Conservation (phyloP, 2,888 invertebrate genomes). For the Folsomia candida region DNA sequence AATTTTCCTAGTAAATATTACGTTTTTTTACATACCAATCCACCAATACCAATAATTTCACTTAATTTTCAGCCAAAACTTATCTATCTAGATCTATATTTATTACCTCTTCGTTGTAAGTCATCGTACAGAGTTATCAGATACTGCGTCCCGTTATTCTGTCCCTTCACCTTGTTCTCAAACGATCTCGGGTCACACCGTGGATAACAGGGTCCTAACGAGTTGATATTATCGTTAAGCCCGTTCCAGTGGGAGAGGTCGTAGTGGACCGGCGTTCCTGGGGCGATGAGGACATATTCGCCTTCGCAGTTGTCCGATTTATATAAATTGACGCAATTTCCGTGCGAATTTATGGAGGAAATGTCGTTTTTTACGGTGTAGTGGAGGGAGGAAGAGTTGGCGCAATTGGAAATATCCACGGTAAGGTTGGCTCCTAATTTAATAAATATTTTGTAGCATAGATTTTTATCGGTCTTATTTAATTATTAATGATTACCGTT, state of each 20-base stretch:
- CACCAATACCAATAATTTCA: too few species aligned
- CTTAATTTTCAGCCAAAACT: too few species aligned
- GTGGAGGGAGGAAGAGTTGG: background rate
- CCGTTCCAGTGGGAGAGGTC: background rate
- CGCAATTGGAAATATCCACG: background rate
- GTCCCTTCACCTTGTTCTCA: too few species aligned
- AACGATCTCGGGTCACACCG: background rate
- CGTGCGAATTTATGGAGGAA: background rate
- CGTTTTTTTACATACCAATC: too few species aligned
- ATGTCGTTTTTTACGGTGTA: background rate
- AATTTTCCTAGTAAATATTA: too few species aligned
- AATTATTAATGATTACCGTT: too few species aligned
- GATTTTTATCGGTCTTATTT: too few species aligned
- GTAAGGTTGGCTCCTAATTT: background rate
- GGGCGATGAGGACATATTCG: background rate
- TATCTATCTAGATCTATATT: too few species aligned
- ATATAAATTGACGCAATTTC: background rate
- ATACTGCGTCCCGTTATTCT: background rate
- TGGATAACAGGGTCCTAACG: background rate
- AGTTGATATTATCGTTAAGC: background rate
- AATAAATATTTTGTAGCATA: too few species aligned
- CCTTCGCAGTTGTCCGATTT: background rate
- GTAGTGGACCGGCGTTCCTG: background rate
- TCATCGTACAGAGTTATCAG: background rate
- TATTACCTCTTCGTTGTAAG: too few species aligned